phyloP scores from a whole-genome alignment of 2,797 vertebrate species.

The Melanogrammus aeglefinus region DNA sequence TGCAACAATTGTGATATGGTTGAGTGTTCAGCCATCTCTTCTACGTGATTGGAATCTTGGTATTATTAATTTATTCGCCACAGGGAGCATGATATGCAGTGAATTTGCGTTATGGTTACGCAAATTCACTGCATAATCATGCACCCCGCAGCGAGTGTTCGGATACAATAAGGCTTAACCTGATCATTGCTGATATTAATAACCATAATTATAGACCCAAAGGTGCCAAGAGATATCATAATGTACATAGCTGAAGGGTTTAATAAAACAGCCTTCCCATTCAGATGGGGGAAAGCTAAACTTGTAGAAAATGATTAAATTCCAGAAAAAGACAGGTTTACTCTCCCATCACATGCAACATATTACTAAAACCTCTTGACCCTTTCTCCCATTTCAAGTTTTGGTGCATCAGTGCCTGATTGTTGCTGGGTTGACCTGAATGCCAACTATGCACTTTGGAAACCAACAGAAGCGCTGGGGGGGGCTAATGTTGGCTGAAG shows the following conservation, averaged over 20 bases:
- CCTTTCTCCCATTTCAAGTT: not conserved
- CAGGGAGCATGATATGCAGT: not conserved
- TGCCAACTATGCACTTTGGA: not conserved
- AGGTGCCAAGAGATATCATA: not conserved
- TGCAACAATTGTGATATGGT: too few species aligned
- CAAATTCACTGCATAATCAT: not conserved
- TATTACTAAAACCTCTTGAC: not conserved
- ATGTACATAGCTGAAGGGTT: not conserved
- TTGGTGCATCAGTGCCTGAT: not conserved
- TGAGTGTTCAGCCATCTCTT: too few species aligned
- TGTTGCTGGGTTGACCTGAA: not conserved
- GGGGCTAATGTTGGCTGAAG: not conserved
- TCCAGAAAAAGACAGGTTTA: too few species aligned
- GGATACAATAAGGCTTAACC: not conserved
- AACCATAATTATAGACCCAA: not conserved
- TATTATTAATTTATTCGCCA: too few species aligned
- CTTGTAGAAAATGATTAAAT: not conserved
- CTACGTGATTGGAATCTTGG: too few species aligned
- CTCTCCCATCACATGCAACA: not conserved
- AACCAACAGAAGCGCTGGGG: not conserved
- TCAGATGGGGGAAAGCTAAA: too few species aligned
- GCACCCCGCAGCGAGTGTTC: not conserved
- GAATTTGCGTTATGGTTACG: not conserved
- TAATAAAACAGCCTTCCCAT: not conserved
- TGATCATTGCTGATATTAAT: not conserved